A percentile compares a stretch with the other conserved stretches of the same genome.
Evolutionary conservation across 2,888 invertebrate species (phyloP).

Genomic region (Taenaris catops): DNA sequence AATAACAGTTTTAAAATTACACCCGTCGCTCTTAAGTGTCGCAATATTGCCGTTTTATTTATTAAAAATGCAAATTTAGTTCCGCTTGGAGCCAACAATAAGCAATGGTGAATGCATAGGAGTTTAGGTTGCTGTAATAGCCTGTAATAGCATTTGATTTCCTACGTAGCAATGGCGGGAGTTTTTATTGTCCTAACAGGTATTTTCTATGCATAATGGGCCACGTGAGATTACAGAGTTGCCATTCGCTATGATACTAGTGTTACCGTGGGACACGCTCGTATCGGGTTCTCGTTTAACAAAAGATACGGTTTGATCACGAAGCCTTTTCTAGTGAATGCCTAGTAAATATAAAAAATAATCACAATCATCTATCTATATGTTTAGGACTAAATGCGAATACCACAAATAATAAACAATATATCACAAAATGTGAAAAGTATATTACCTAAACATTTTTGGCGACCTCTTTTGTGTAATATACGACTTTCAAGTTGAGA

Average conservation of each 20-base stretch:
- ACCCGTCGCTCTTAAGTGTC: constrained; percentile 21
- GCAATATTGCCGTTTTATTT: constrained; percentile 26
- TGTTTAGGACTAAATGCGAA: too few relatives aligned
- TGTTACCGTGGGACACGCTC: constrained; percentile 56
- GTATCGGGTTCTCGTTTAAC: constrained; percentile 56
- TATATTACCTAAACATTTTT: too few relatives aligned
- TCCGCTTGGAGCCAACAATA: constrained; percentile 25
- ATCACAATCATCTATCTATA: too few relatives aligned
- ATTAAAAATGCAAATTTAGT: constrained; percentile 46
- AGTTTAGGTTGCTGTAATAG: constrained; percentile 40
- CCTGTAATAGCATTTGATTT: constrained; percentile 56
- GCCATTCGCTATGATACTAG: constrained; percentile 49
- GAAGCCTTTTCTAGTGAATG: constrained; percentile 21
- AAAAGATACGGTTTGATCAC: constrained; percentile 51
- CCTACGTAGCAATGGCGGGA: constrained; percentile 50
- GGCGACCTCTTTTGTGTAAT: too few relatives aligned
- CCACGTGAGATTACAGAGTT: constrained; percentile 54
- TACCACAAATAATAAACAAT: too few relatives aligned
- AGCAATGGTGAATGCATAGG: constrained; percentile 27
- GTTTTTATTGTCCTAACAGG: constrained; percentile 58
- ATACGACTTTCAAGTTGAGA: too few relatives aligned
- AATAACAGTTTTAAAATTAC: constrained; percentile 20
- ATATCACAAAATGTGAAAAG: too few relatives aligned
- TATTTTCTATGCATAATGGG: constrained; percentile 65
- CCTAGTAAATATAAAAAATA: too few relatives aligned